Base-by-base conservation (phyloP, 2,888 invertebrate genomes). In the Disparrhopalites patrizii region DNA sequence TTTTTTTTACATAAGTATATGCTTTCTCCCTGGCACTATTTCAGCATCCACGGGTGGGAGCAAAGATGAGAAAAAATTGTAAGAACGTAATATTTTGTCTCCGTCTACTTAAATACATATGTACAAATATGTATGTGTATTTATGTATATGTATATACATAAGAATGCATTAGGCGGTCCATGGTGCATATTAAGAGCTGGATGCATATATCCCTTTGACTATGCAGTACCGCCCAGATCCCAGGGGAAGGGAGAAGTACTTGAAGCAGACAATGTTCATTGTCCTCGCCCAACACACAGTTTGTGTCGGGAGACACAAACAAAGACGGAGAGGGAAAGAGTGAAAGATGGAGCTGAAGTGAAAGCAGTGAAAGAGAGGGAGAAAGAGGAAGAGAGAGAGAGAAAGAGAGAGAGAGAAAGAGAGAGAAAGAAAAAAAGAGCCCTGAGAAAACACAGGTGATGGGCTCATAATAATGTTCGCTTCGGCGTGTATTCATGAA, bases 381-480 rank as follows among this genome's bases (percentile, higher is more conserved):
- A 18, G 18, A 43, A n/a, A 38, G 25, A 40, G 40, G 20, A 20
- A 40, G 40, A 40, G 40, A 40, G 36, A 40, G 40, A 18, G 13
- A 7, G 27, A 25, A 27, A 4, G 25, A 52, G 52, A n/a, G 62
- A 62, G 33, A 56, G 33, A 30, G 13, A 30, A 36, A 38, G 18
- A 13, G 23, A 43, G 50, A 51, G 52, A 47, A 36, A 62, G 23
- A 15, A 28, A 52, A 18, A 43, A 28, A 62, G 51, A 18, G 31
- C 23, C 62, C 56, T 66, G 66, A 57, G 66, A 66, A 66, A 56
- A 50, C 62, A 51, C 66, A 66, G 66, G 66, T 66, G 66, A 66
- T 62, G 33, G 50, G 58, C 62, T 66, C 66, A 56, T 66, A 66
- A 66, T 52, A 55, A 47, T 61, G 43, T 47, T 23, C 54, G 54